A percentile compares a stretch with the other conserved stretches of the same genome.
Evolutionary conservation across 1,140 invertebrate genomes (phyloP).

Genomic region (Apocrypta bakeri): DNA sequence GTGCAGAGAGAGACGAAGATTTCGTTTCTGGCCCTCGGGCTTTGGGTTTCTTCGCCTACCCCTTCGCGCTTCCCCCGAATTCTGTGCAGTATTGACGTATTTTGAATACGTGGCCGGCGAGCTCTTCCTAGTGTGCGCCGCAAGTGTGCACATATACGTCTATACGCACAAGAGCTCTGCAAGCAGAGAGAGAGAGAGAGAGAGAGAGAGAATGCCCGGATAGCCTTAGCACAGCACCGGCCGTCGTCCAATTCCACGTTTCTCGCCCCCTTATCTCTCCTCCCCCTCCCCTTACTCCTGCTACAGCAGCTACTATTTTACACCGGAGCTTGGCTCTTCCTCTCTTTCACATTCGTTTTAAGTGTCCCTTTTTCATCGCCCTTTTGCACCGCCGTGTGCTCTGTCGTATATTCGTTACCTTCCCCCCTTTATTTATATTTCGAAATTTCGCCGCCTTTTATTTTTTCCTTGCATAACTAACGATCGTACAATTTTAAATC

Average conservation of each 20-base stretch:
- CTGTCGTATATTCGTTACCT: not conserved
- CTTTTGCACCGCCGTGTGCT: not conserved
- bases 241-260: conserved; percentile 5
- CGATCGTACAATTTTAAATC: not conserved
- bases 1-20: not conserved
- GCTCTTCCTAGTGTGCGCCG: not conserved
- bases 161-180: not conserved
- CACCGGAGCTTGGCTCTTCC: conserved; percentile 4
- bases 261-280: conserved; percentile 24
- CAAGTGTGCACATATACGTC: not conserved
- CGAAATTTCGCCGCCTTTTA: not conserved
- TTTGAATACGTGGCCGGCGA: conserved; percentile 20
- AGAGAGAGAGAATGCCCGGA: conserved; percentile 10
- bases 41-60: not conserved
- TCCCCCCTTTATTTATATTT: conserved; percentile 5
- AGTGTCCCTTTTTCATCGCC: not conserved
- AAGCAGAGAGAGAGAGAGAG: not conserved
- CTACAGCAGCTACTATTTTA: conserved; percentile 10
- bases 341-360: conserved; percentile 33
- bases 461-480: not conserved
- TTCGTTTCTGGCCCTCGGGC: conserved; percentile 16
- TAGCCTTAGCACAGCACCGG: conserved; percentile 2
- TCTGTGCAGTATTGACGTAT: conserved; percentile 41
- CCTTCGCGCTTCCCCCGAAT: not conserved
- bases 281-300: no score